A percentile compares a stretch with the other conserved stretches of the same genome.
phyloP scores from a whole-genome alignment of 1,140 invertebrate species.

The Helicoverpa armigera region DNA sequence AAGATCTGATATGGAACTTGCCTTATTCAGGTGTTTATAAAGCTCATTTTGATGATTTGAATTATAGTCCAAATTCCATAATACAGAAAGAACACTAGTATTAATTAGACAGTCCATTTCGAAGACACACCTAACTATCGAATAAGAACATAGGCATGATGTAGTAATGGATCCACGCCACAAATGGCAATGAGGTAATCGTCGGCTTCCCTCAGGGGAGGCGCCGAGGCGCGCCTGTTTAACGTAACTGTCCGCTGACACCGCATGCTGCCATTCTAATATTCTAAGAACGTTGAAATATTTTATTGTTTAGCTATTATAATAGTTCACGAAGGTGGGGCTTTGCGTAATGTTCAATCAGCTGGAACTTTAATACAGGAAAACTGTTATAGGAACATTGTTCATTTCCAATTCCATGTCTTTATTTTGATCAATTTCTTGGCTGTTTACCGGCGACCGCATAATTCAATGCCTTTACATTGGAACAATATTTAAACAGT shows the following conservation, averaged over 20 bases:
- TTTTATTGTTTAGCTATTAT: constrained; percentile 38
- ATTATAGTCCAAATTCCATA: too few relatives aligned
- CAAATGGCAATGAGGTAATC: constrained; percentile 78
- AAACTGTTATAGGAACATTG: background rate
- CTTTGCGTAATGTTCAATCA: constrained; percentile 29
- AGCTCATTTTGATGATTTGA: too few relatives aligned
- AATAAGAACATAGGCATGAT: constrained; percentile 26
- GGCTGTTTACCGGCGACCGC: background rate
- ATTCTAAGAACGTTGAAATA: constrained; percentile 36
- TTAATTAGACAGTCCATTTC: constrained; percentile 16
- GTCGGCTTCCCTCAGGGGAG: constrained; percentile 72
- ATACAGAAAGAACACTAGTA: background rate
- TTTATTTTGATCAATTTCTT: background rate
- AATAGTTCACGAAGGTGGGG: constrained; percentile 27
- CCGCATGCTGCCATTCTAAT: constrained; percentile 31
- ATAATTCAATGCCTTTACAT: background rate
- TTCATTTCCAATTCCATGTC: background rate
- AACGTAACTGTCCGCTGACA: constrained; percentile 47
- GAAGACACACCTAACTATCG: constrained; percentile 34
- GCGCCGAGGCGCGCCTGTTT: constrained; percentile 59
- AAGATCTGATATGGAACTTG: background rate
- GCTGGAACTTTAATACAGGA: background rate
- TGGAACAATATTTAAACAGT: background rate
- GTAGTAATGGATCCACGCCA: constrained; percentile 64
- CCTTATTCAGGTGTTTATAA: background rate